Evolutionary conservation across 1,140 invertebrate species (phyloP), one percentile per base, ranked within the genome.

Genomic region (Anoplophora glabripennis): DNA sequence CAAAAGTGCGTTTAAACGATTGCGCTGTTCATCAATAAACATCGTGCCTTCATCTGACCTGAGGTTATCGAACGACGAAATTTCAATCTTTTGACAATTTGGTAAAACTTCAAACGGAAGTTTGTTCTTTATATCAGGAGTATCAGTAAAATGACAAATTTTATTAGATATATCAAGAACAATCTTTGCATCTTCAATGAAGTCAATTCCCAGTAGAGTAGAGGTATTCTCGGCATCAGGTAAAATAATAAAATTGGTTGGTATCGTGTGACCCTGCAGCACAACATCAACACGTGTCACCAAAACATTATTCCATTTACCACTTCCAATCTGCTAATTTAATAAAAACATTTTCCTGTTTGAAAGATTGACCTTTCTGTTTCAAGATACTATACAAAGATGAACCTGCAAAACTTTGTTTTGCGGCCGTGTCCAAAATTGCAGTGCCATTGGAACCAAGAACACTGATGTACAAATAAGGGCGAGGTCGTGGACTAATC

Each of bases 261-360:
- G 3, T 10, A n/a, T 38, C 38, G 21, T 15, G 1, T 40, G 12
- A 7, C 38, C n/a, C 18, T n/a, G 7, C 11, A 17, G 10, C 4
- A 53, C 5, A 5, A 10, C 18, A 17, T 17, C n/a, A 3, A n/a
- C n/a, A n/a, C n/a, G n/a, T n/a, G n/a, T n/a, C n/a, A n/a, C n/a
- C n/a, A n/a, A n/a, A n/a, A n/a, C n/a, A n/a, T n/a, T n/a, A n/a
- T n/a, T n/a, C n/a, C n/a, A n/a, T n/a, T n/a, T n/a, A n/a, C n/a
- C n/a, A 41, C 9, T 38, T 37, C 51, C n/a, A n/a, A 41, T 53
- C 51, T 15, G 51, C 51, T 11, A 53, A 28, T 7, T 35, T 40
- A n/a, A n/a, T 17, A 53, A 38, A 17, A 9, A 17, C 10, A 53
- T 9, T 10, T 15, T 33, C 8, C 17, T 7, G 4, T 5, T 28